Evolutionary conservation across 2,888 invertebrate species (phyloP).

Genomic region (Microplitis deprimator): DNA sequence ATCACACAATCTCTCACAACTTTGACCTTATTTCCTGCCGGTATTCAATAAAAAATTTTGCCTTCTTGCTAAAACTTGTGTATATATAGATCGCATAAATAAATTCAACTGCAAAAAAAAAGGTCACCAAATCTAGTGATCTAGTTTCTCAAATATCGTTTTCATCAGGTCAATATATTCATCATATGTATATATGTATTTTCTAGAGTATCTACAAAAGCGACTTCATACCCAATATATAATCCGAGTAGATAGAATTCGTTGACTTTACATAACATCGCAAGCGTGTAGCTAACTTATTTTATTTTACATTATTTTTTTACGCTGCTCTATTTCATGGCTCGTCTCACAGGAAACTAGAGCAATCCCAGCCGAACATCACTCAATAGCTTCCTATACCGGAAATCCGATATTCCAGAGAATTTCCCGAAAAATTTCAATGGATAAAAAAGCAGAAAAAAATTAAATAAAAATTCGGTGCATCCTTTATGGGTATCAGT

Average conservation of each 20-base stretch:
- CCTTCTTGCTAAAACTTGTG: neutral
- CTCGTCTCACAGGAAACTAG: slow-evolving; percentile 34
- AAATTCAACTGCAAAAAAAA: no score
- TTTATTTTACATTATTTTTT: neutral
- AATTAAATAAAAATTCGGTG: no score
- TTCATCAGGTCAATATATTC: neutral
- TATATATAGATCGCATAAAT: no score
- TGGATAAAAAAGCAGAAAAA: slow-evolving; percentile 1
- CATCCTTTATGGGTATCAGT: no score
- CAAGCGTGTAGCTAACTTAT: neutral
- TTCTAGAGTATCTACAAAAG: neutral
- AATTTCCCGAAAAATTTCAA: slow-evolving; percentile 25
- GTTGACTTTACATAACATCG: neutral
- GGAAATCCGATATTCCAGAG: slow-evolving; percentile 31
- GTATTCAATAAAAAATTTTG: slow-evolving; percentile 6
- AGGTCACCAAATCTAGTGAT: neutral
- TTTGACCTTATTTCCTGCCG: slow-evolving; percentile 30
- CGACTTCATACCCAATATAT: neutral
- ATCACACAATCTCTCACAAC: slow-evolving; percentile 26
- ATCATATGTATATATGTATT: neutral
- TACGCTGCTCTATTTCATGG: slow-evolving; percentile 35
- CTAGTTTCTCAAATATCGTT: neutral
- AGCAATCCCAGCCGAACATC: slow-evolving; percentile 33
- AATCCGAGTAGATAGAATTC: neutral
- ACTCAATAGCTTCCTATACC: slow-evolving; percentile 18